Evolutionary conservation across 2,888 invertebrate species (phyloP).

Genomic region (Oscheius sp.): DNA sequence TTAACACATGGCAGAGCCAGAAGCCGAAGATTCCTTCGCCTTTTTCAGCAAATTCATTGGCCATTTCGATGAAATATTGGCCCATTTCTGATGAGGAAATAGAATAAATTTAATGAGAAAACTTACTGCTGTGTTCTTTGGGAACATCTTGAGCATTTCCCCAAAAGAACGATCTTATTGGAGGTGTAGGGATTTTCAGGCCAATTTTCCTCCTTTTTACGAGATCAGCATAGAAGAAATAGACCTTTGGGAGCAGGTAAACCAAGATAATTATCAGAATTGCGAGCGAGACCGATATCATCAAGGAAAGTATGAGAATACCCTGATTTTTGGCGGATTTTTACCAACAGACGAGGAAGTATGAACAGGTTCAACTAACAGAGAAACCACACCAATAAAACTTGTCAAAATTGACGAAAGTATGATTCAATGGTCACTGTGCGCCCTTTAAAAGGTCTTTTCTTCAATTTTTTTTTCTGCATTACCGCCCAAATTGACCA

Average conservation of each 20-base stretch:
- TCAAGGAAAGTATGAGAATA: too few species aligned
- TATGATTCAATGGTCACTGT: too few species aligned
- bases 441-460: too few species aligned
- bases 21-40: conserved; percentile 9
- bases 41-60: conserved; percentile 18
- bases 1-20: conserved; percentile 20
- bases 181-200: not conserved
- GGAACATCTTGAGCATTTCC: conserved; percentile 24
- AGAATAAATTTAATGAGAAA: not conserved
- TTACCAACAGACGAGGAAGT: too few species aligned
- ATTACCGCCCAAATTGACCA: too few species aligned
- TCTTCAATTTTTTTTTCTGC: too few species aligned
- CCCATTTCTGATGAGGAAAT: conserved; percentile 14
- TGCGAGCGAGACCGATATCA: not conserved
- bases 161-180: not conserved
- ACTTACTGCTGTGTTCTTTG: conserved; percentile 6
- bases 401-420: too few species aligned
- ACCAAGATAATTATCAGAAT: not conserved
- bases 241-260: conserved; percentile 11
- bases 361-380: too few species aligned
- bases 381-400: too few species aligned
- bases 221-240: not conserved
- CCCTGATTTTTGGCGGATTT: too few species aligned
- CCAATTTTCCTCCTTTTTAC: not conserved
- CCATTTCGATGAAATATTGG: conserved; percentile 18